phyloP scores from a whole-genome alignment of 2,888 invertebrate species.

The Nephrotoma appendiculata region DNA sequence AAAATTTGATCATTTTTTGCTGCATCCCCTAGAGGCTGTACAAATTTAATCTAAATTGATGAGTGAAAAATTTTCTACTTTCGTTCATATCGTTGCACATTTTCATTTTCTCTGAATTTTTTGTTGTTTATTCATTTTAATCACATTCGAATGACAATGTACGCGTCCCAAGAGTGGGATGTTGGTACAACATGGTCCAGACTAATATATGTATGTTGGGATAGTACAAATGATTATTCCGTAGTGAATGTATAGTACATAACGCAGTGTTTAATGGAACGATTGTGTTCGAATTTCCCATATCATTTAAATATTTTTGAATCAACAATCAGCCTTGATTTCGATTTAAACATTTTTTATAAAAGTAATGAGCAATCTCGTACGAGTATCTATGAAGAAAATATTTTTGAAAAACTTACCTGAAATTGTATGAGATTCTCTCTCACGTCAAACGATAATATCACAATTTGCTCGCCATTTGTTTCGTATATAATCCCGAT shows the following conservation, averaged over 20 bases:
- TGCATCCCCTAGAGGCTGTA: background rate
- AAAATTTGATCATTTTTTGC: background rate
- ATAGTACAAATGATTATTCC: background rate
- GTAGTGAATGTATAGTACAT: background rate
- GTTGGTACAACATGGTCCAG: background rate
- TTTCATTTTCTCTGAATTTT: background rate
- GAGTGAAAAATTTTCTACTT: background rate
- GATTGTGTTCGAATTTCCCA: background rate
- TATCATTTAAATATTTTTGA: background rate
- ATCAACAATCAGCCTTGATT: background rate
- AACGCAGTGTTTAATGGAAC: background rate
- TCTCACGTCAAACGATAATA: background rate
- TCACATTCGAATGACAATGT: background rate
- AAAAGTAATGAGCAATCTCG: background rate
- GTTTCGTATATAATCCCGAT: background rate
- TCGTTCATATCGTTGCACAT: background rate
- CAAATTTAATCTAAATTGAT: background rate
- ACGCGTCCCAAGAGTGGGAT: background rate
- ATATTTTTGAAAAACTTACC: background rate
- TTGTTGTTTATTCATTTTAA: background rate
- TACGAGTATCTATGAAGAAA: background rate
- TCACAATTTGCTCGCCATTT: background rate
- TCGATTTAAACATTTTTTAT: too few relatives aligned
- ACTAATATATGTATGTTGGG: background rate
- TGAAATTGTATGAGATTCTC: conserved; percentile 1